Evolutionary conservation across 2,797 vertebrate genomes (phyloP).

Genomic region (Triplophysa yarkandensis): DNA sequence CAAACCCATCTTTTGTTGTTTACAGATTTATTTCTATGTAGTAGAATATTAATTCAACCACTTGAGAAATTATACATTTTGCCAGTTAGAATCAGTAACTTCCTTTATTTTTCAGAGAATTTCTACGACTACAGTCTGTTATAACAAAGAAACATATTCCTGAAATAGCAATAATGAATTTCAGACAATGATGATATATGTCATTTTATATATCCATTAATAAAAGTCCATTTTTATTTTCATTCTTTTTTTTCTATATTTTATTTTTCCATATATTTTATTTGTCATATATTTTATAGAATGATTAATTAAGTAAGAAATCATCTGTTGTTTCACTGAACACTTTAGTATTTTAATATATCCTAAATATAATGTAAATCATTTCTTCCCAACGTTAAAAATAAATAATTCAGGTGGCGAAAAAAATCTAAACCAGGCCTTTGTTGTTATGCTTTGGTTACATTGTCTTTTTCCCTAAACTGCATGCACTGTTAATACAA

Average conservation of each 20-base stretch:
- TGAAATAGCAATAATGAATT: neutral
- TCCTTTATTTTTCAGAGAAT: neutral
- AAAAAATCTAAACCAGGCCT: slow-evolving; percentile 1
- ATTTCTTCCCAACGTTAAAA: neutral
- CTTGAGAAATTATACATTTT: neutral
- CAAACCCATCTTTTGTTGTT: slow-evolving; percentile 12
- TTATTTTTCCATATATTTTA: neutral
- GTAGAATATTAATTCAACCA: neutral
- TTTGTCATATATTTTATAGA: neutral
- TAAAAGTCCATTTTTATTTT: neutral
- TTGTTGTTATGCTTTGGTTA: neutral
- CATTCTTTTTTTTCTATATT: neutral
- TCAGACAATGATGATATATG: neutral
- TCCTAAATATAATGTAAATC: neutral
- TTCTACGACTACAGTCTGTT: neutral
- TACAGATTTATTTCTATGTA: neutral
- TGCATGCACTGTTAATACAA: neutral
- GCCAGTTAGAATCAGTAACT: neutral
- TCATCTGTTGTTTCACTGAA: neutral
- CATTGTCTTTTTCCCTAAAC: neutral
- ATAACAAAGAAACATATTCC: slow-evolving; percentile 13
- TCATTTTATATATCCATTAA: neutral
- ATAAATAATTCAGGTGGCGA: neutral
- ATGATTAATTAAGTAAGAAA: neutral
- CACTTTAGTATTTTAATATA: neutral